phyloP scores from a whole-genome alignment of 2,888 invertebrate genomes.

The Tetropium fuscum region DNA sequence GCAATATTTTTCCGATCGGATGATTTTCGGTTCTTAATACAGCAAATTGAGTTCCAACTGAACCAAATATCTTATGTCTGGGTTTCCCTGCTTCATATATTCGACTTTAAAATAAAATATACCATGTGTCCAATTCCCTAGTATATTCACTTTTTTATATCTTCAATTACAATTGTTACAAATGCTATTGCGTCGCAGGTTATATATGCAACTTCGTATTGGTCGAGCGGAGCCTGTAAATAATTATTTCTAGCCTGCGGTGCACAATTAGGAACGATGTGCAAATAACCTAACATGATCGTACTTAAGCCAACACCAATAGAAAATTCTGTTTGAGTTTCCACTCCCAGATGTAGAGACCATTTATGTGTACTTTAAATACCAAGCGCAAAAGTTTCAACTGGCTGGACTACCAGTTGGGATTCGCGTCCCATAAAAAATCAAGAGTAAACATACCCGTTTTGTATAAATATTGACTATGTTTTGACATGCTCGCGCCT shows the following conservation, averaged over 20 bases:
- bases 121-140: too few relatives aligned
- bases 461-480: conserved; percentile 45
- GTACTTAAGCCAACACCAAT: conserved; percentile 37
- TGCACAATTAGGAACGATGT: conserved; percentile 45
- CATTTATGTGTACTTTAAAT: conserved; percentile 30
- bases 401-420: conserved; percentile 42
- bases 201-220: conserved; percentile 20
- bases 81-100: too few relatives aligned
- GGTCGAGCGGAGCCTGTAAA: conserved; percentile 34
- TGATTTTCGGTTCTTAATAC: too few relatives aligned
- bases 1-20: too few relatives aligned
- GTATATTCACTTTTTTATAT: too few relatives aligned
- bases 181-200: too few relatives aligned
- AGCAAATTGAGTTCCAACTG: too few relatives aligned
- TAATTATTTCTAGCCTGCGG: conserved; percentile 35
- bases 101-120: too few relatives aligned
- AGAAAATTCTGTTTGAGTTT: conserved; percentile 44
- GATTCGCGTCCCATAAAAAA: conserved; percentile 43
- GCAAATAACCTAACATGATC: conserved; percentile 40
- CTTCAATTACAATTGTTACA: too few relatives aligned
- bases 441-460: conserved; percentile 44
- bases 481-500: conserved; percentile 38
- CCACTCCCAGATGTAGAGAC: conserved; percentile 40
- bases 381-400: conserved; percentile 40
- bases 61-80: too few relatives aligned